A percentile compares a stretch with the other conserved stretches of the same genome.
These are phyloP conservation scores for Macrosoma leucophasiata DNA, from an alignment of 2,888 invertebrate genomes.

Conservation along the genomic window DNA sequence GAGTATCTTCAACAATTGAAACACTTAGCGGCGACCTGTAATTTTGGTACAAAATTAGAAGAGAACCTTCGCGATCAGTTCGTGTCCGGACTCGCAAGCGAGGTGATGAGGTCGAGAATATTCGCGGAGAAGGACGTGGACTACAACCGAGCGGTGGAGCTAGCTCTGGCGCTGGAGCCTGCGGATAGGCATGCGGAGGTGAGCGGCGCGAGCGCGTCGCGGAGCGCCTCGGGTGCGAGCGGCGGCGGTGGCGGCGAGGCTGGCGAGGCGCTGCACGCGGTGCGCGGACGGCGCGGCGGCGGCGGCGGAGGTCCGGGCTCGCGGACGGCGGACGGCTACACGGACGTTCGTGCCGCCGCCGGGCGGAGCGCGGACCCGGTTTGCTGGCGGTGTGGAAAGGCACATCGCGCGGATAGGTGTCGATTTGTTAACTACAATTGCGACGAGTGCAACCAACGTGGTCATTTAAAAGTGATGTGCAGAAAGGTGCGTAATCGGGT, in stretches of 20 bases:
- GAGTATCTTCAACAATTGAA: constrained; percentile 18
- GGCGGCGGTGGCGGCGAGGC: constrained; percentile 3
- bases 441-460: constrained; percentile 11
- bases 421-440: constrained; percentile 16
- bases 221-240: no score
- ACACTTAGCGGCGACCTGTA: constrained; percentile 12
- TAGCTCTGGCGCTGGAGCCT: constrained; percentile 15
- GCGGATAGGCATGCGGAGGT: constrained; percentile 12
- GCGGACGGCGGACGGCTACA: constrained; percentile 1
- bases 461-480: constrained; percentile 13
- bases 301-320: constrained; percentile 1
- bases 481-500: no score
- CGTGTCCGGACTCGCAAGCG: constrained; percentile 12
- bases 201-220: constrained; percentile 1
- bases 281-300: constrained; percentile 1
- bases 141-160: constrained; percentile 9
- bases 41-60: constrained; percentile 11
- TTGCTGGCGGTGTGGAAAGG: constrained; percentile 12
- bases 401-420: constrained; percentile 10
- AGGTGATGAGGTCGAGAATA: constrained; percentile 13
- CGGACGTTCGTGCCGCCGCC: no score
- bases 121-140: constrained; percentile 10
- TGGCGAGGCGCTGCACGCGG: constrained; percentile 5
- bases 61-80: constrained; percentile 10
- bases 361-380: not conserved